Conservation (phyloP, 2,888 invertebrate species). For the Clitarchus hookeri region DNA sequence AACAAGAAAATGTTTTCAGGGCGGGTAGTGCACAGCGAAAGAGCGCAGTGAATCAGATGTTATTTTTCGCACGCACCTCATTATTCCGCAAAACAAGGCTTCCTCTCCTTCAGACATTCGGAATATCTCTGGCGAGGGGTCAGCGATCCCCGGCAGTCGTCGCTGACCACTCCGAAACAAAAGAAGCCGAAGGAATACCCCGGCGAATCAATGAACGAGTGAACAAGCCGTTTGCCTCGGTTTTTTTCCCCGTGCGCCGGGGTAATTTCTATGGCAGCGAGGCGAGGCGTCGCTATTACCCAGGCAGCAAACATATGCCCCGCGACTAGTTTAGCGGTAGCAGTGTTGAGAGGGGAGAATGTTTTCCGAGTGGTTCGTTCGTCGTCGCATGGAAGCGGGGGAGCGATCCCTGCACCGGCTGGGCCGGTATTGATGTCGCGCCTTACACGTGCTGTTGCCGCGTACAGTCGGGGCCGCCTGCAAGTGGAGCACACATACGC, state of each 20-base stretch:
- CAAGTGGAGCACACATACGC: neutral
- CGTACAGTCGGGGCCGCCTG: neutral
- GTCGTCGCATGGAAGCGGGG: neutral
- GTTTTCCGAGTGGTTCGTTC: neutral
- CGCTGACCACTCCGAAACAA: neutral
- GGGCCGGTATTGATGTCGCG: constrained; percentile 14
- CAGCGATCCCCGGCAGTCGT: neutral
- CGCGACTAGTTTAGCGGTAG: neutral
- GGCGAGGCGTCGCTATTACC: neutral
- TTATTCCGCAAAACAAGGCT: neutral
- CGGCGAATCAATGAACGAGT: neutral
- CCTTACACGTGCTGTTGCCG: constrained; percentile 14
- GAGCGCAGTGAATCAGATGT: neutral
- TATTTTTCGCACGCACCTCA: neutral
- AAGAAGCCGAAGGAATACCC: neutral
- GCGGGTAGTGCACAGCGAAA: no score
- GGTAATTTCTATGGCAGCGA: neutral
- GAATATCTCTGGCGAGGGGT: neutral
- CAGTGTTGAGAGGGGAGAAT: neutral
- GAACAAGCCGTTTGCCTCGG: neutral
- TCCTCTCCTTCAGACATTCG: neutral
- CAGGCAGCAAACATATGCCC: neutral
- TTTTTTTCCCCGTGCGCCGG: neutral
- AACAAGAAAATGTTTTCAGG: no score
- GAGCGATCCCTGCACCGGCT: neutral